Evolutionary conservation across 2,888 invertebrate genomes (phyloP), one percentile per base, ranked within the genome.

Genomic region (Synanthedon formicaeformis): DNA sequence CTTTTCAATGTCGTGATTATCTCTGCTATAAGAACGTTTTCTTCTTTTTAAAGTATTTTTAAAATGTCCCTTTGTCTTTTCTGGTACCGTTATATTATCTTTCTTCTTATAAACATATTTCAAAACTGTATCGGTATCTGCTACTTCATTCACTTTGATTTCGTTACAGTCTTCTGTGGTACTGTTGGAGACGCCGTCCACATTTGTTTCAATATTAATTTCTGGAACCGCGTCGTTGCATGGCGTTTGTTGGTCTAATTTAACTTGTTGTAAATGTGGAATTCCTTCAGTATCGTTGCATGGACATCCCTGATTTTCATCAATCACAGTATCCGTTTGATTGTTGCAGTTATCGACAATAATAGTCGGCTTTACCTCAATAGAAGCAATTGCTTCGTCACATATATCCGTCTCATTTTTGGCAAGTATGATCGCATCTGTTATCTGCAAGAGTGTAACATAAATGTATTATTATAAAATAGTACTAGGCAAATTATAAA

Each of bases 31-130:
- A 3, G 63, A 62, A 50, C 85, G 70, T 62, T 71, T 81, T 55
- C 61, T 75, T 58, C 81, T 71, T 58, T 58, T 64, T 16, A 86
- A 60, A 53, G 73, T 78, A 53, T 86, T 86, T 60, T 72, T 75
- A 40, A 58, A 58, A 60, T 81, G 74, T 1, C 79, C 78, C 54
- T 60, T 71, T n/a, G 64, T 52, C 64, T 79, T 80, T 48, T 63
- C 52, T 3, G 53, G 40, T 23, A 51, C n/a, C 12, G 58, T 55
- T 16, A 51, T 23, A 58, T 69, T 64, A 13, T 71, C 68, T 56
- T 67, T 65, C 52, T 74, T 71, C 59, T 80, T 81, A 53, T 75
- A 74, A 23, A 81, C 71, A 56, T 83, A 83, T 64, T 83, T 80
- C 41, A 78, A 56, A 23, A 80, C 59, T 14, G 70, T 71, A 55